A percentile compares a stretch with the other conserved stretches of the same genome.
Conservation (phyloP, 2,113 vertebrate genomes). For the Ictalurus punctatus region DNA sequence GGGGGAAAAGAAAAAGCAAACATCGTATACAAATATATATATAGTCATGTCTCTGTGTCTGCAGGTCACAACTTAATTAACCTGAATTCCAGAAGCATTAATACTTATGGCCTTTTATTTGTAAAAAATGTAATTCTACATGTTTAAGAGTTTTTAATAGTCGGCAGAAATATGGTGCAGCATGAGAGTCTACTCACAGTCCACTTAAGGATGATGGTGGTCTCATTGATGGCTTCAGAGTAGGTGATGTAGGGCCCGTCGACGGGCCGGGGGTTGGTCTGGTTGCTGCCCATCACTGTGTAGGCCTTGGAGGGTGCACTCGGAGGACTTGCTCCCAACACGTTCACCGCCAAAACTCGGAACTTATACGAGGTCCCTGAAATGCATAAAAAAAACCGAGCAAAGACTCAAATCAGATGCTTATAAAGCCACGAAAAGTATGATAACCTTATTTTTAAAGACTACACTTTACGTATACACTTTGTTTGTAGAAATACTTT, state of each 20-base stretch:
- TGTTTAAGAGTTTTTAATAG: background rate
- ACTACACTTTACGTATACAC: background rate
- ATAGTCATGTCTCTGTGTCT: background rate
- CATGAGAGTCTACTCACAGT: conserved; percentile 72
- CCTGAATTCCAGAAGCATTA: background rate
- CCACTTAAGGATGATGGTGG: conserved; percentile 97
- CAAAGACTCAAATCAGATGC: background rate
- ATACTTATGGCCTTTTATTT: background rate
- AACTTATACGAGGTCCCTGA: conserved; percentile 93
- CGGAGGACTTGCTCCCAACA: conserved; percentile 90
- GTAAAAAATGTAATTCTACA: background rate
- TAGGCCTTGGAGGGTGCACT: conserved; percentile 89
- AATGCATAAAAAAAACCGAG: background rate
- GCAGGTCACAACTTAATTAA: background rate
- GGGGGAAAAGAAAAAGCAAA: too few species aligned
- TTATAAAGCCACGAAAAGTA: background rate
- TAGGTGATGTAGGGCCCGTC: conserved; percentile 96
- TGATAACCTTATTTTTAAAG: background rate
- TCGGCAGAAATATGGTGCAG: background rate
- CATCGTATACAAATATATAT: background rate
- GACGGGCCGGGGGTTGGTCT: conserved; percentile 84
- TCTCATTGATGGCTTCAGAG: conserved; percentile 94
- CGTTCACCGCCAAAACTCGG: conserved; percentile 90
- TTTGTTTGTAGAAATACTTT: background rate
- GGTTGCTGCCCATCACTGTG: conserved; percentile 83